A percentile compares a stretch with the other conserved stretches of the same genome.
phyloP scores from a whole-genome alignment of 1,140 invertebrate species.

The Drosophila kepulauana region DNA sequence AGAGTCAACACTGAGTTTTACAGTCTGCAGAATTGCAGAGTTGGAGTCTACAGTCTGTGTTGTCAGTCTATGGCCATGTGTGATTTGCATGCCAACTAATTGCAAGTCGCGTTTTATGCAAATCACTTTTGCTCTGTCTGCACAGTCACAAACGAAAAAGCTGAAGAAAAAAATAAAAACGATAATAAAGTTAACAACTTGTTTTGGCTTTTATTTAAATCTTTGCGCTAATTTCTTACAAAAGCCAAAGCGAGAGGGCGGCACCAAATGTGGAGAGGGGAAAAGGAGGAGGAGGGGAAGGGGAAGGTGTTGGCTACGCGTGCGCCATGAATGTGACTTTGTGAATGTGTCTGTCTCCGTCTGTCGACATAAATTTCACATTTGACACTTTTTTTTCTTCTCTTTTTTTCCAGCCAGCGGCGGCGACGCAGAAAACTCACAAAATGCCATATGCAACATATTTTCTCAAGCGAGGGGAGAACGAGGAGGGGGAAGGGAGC shows the following conservation, averaged over 20 bases:
- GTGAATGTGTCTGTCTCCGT: slow-evolving; percentile 29
- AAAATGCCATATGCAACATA: slow-evolving; percentile 64
- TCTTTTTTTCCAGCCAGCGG: slow-evolving; percentile 25
- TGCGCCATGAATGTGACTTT: slow-evolving; percentile 22
- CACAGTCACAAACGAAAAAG: slow-evolving; percentile 13
- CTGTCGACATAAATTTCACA: slow-evolving; percentile 78
- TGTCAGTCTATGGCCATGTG: slow-evolving; percentile 20
- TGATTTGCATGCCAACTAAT: slow-evolving; percentile 68
- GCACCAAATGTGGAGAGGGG: background rate
- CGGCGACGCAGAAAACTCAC: slow-evolving; percentile 52
- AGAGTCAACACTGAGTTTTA: background rate
- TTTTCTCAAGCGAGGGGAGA: slow-evolving; percentile 17
- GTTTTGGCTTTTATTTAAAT: slow-evolving; percentile 51
- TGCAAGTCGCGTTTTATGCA: slow-evolving; percentile 55
- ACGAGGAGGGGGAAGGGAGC: background rate
- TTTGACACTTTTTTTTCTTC: slow-evolving; percentile 69
- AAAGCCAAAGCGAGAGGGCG: slow-evolving; percentile 21
- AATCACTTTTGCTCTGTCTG: slow-evolving; percentile 42
- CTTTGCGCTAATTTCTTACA: slow-evolving; percentile 52
- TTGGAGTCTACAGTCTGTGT: slow-evolving; percentile 10
- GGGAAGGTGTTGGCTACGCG: slow-evolving; percentile 28
- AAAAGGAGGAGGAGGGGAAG: background rate
- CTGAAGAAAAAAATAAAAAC: slow-evolving; percentile 17
- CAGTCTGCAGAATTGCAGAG: background rate
- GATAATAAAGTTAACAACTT: slow-evolving; percentile 70